Evolutionary conservation across 2,797 vertebrate genomes (phyloP), one percentile per base, ranked within the genome.

Genomic region (Sebastes melanostomus): DNA sequence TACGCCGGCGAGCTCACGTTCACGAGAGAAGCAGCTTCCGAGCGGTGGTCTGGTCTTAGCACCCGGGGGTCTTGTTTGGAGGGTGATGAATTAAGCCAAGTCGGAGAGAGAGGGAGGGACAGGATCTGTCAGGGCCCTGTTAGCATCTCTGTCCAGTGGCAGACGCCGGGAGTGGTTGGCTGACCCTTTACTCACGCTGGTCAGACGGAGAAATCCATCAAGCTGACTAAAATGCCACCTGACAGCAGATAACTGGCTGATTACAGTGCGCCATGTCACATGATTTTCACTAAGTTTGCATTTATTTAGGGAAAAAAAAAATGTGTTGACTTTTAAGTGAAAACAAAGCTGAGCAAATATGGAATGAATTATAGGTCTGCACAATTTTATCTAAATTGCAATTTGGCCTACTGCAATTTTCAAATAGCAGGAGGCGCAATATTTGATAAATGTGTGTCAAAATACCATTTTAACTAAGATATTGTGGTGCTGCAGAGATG

Each of bases 111-210:
- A 83, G 84, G 86, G 88, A 85, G 89, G 83, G 88, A 79, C 54
- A 12, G 79, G 72, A 87, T 91, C 89, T 93, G 92, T 95, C 92
- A 92, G 10, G 78, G 58, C 78, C 90, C 92, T 91, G 91, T 93
- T 94, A 94, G 90, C 86, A 74, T 92, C 91, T 89, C 85, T 89
- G 81, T 92, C 88, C 87, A 75, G 78, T 76, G 84, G 85, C 88
- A 86, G 89, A 88, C 69, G 2, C 79, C 72, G 78, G 80, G 83
- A 89, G 91, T 80, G 73, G 73, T 66, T 67, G 82, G 62, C 66
- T 93, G 91, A 94, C 93, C 91, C 92, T 86, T 86, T 75, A 63
- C 87, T 88, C 52, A 58, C 10, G 22, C 87, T 85, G 88, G 81
- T 92, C 92, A 92, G 70, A 86, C 66, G 3, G 36, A 78, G 81